Base-by-base conservation (phyloP, 2,113 vertebrate genomes). In the Hydrolagus affinis region DNA sequence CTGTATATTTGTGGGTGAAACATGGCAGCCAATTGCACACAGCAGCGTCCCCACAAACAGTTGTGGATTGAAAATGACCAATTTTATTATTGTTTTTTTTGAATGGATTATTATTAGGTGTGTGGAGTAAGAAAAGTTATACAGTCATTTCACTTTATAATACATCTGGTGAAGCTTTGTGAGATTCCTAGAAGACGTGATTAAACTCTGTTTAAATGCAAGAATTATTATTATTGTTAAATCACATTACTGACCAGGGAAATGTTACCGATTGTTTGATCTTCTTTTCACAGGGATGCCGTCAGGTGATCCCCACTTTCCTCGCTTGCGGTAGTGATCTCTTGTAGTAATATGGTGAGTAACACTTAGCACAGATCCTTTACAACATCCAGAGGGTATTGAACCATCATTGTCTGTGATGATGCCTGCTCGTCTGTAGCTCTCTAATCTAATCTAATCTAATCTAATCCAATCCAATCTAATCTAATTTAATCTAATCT, bases 291-390 rank as follows among this genome's bases (percentile, higher is more conserved):
- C 32, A 74, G 72, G 72, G 30, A 74, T 28, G 23, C 72, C 72
- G 2, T 9, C 44, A 0, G 30, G 72, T 74, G 72, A 44, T 44
- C 72, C 32, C 32, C 10, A 19, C 17, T 75, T 17, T 21, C 56
- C 32, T 21, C 21, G 73, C 73, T 75, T 75, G 73, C 73, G 56
- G 32, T 75, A 75, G 73, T 75, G 44, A 8, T 56, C 32, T 19
- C 44, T 70, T 19, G 8, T 74, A 74, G 72, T 44, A 32, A 8
- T 56, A n/a, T 75, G 73, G 73, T 75, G 73, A 75, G 73, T 75
- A 75, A 0, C 21, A 44, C 56, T 56, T 10, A 21, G 28, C 30
- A 28, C 70, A 28, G 10, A 10, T 25, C 4, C 11, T 10, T 25
- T 72, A 28, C 4, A 15, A 28, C 73, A 3, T 10, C 30, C 3